Evolutionary conservation across 2,888 invertebrate genomes (phyloP), one percentile per base, ranked within the genome.

Genomic region (Hololepta plana): DNA sequence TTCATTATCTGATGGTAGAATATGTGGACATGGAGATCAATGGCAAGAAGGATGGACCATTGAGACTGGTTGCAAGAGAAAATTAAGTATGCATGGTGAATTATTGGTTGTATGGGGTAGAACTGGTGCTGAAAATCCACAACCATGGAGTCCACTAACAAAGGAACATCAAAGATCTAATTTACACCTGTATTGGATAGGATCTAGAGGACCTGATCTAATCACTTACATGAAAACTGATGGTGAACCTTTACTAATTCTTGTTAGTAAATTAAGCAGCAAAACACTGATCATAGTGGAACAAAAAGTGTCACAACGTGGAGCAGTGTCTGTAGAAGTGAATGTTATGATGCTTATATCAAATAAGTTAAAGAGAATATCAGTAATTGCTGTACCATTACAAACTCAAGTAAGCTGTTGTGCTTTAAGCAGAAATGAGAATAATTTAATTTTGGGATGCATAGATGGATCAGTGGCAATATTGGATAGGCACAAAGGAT

Each of bases 61-160:
- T 53, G 33, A 57, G 53, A 37, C 57, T 46, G 40, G 66, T 49
- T 37, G 52, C 49, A 26, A 50, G 20, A 39, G 46, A 16, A 42
- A 41, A 28, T 34, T 55, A 15, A 46, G 47, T 31, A 44, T 45
- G 15, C 37, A 47, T 33, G 44, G 45, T 25, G 62, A 55, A 29
- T 48, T 63, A 51, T 59, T 81, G 23, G 60, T 84, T 12, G 71
- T 87, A 21, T 91, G 90, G 88, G 87, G 87, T 55, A 71, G 79
- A 39, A 72, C 74, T 19, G 70, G 72, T 6, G 69, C 73, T 36
- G 79, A 80, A 34, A 88, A 90, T 49, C 84, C 90, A 1, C 87
- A 84, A 43, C 90, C 91, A 1, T 91, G 91, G 91, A 77, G 81
- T 44, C 91, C 91, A 8, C 63, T 80, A 23, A 64, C 73, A 15